These are phyloP conservation scores for Thereva unica DNA, from an alignment of 2,888 invertebrate species.

Conservation along the genomic window DNA sequence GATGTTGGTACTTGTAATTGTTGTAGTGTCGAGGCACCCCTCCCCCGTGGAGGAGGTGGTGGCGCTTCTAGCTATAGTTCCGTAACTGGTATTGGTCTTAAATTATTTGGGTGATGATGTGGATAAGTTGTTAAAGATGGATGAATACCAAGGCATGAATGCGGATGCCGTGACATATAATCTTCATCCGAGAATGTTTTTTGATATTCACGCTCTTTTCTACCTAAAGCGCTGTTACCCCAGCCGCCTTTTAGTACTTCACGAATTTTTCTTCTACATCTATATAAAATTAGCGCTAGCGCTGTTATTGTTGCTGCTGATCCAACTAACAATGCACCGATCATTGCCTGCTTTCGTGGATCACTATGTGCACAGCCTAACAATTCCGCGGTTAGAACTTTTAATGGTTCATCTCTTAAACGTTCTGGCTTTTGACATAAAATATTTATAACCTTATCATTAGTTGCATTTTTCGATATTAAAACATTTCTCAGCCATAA, in stretches of 20 bases:
- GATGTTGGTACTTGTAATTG: slow-evolving; percentile 55
- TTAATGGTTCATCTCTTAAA: slow-evolving; percentile 70
- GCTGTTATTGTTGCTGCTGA: slow-evolving; percentile 74
- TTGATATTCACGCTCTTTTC: slow-evolving; percentile 87
- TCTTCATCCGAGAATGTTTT: slow-evolving; percentile 89
- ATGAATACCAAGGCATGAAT: slow-evolving; percentile 55
- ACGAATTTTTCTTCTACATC: slow-evolving; percentile 77
- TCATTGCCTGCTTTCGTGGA: slow-evolving; percentile 77
- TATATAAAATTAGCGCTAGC: slow-evolving; percentile 73
- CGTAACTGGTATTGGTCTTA: slow-evolving; percentile 81
- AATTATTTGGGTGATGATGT: slow-evolving; percentile 56
- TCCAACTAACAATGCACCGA: slow-evolving; percentile 75
- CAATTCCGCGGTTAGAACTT: slow-evolving; percentile 72
- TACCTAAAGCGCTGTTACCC: slow-evolving; percentile 58
- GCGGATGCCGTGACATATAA: slow-evolving; percentile 61
- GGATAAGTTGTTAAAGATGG: slow-evolving; percentile 56
- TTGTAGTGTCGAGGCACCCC: slow-evolving; percentile 53
- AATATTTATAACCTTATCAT: slow-evolving; percentile 57
- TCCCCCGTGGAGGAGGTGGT: slow-evolving; percentile 75
- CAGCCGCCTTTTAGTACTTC: slow-evolving; percentile 74
- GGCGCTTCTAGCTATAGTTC: slow-evolving; percentile 90
- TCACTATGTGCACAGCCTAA: slow-evolving; percentile 81
- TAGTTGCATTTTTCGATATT: slow-evolving; percentile 51
- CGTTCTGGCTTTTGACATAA: slow-evolving; percentile 75
- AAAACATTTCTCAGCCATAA: slow-evolving; percentile 78